phyloP scores from a whole-genome alignment of 2,888 invertebrate species.

The Epinotia bilunana region DNA sequence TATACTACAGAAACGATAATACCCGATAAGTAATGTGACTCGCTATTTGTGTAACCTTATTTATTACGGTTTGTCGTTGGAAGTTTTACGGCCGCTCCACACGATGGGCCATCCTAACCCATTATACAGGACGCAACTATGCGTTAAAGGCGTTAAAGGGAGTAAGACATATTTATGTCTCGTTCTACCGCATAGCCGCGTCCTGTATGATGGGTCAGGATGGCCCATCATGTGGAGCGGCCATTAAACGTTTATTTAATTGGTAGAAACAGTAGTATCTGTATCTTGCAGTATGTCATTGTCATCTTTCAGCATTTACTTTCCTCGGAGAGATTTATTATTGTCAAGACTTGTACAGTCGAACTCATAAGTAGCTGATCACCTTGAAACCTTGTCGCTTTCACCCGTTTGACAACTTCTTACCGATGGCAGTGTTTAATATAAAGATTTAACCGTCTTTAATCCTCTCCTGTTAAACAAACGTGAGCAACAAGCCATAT shows the following conservation, averaged over 20 bases:
- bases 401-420: too few species aligned
- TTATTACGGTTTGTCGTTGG: slow-evolving; percentile 18
- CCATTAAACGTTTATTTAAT: slow-evolving; percentile 2
- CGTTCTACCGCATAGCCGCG: too few species aligned
- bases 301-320: background rate
- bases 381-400: too few species aligned
- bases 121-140: too few species aligned
- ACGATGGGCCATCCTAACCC: too few species aligned
- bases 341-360: background rate
- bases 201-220: too few species aligned
- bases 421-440: too few species aligned
- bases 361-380: too few species aligned
- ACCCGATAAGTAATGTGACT: slow-evolving; percentile 15
- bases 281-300: background rate
- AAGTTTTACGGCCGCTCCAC: too few species aligned
- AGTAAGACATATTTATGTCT: too few species aligned
- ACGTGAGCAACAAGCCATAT: background rate
- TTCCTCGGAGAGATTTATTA: background rate
- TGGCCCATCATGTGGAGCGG: too few species aligned
- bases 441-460: background rate
- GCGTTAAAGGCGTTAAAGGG: too few species aligned
- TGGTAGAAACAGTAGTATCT: background rate
- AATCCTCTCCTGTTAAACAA: background rate
- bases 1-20: slow-evolving; percentile 35
- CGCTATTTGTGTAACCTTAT: slow-evolving; percentile 36